phyloP scores from a whole-genome alignment of 2,797 vertebrate species.

The Cetoscarus ocellatus region DNA sequence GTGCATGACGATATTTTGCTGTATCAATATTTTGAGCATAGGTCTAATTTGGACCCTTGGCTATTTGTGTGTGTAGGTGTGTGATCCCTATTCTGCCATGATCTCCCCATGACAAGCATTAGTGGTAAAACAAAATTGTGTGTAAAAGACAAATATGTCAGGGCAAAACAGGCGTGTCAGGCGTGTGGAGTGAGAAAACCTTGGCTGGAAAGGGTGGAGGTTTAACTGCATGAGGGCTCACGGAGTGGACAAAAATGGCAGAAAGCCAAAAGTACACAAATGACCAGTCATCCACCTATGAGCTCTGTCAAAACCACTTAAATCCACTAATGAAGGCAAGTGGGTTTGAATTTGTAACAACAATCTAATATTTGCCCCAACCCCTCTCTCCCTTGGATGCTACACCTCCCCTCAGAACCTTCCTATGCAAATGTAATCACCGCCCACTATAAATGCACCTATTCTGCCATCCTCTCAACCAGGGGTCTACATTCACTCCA shows the following conservation, averaged over 20 bases:
- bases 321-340: constrained; percentile 34
- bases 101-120: no score
- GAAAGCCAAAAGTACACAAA: constrained; percentile 26
- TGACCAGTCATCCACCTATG: constrained; percentile 14
- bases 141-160: constrained; percentile 16
- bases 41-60: no score
- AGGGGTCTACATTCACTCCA: constrained; percentile 33
- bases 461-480: constrained; percentile 61
- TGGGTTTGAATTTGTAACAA: constrained; percentile 31
- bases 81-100: no score
- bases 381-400: constrained; percentile 50
- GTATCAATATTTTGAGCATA: no score
- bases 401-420: constrained; percentile 67
- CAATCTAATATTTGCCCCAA: constrained; percentile 40
- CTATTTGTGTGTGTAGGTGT: no score
- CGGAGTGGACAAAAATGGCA: constrained; percentile 21
- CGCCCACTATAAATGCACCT: constrained; percentile 83
- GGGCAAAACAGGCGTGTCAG: constrained; percentile 12
- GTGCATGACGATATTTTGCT: no score
- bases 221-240: constrained; percentile 27
- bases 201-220: constrained; percentile 5
- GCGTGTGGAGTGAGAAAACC: constrained; percentile 25
- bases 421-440: constrained; percentile 76
- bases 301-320: constrained; percentile 46
- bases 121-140: background rate